A percentile compares a stretch with the other conserved stretches of the same genome.
Conservation (phyloP, 1,140 invertebrate genomes). For the Apis florea region DNA sequence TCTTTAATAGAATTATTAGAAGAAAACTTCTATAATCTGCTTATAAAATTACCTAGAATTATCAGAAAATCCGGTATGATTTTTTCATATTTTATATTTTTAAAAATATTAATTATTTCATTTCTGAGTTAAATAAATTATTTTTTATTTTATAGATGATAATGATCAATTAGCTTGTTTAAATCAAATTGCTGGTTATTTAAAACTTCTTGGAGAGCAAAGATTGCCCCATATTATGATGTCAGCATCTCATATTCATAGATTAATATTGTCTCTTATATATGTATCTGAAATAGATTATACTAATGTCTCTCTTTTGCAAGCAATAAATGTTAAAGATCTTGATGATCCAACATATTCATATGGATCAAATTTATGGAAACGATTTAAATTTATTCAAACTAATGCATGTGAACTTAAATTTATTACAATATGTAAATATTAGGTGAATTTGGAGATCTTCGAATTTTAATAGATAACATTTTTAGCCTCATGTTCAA, state of each 20-base stretch:
- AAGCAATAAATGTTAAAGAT: conserved; percentile 79
- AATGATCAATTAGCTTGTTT: conserved; percentile 81
- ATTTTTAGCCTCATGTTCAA: conserved; percentile 81
- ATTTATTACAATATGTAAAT: conserved; percentile 77
- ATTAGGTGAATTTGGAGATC: conserved; percentile 81
- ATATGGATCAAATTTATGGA: conserved; percentile 78
- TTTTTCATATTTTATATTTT: conserved; percentile 22
- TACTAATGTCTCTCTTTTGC: conserved; percentile 79
- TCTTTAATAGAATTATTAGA: conserved; percentile 81
- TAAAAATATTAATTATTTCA: not conserved
- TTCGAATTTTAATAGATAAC: conserved; percentile 81
- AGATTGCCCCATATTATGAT: conserved; percentile 80
- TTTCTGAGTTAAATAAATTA: not conserved
- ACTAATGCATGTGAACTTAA: conserved; percentile 75
- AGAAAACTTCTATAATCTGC: conserved; percentile 81
- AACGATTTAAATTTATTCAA: conserved; percentile 81
- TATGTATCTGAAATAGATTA: conserved; percentile 81
- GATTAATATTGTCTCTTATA: conserved; percentile 80
- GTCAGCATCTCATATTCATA: conserved; percentile 78
- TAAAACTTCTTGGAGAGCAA: conserved; percentile 81
- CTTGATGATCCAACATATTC: conserved; percentile 68
- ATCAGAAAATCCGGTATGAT: conserved; percentile 82
- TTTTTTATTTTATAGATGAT: conserved; percentile 77
- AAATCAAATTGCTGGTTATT: conserved; percentile 83
- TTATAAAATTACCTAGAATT: conserved; percentile 82